Conservation (phyloP, 2,888 invertebrate species). For the Muschampia plurimacula region DNA sequence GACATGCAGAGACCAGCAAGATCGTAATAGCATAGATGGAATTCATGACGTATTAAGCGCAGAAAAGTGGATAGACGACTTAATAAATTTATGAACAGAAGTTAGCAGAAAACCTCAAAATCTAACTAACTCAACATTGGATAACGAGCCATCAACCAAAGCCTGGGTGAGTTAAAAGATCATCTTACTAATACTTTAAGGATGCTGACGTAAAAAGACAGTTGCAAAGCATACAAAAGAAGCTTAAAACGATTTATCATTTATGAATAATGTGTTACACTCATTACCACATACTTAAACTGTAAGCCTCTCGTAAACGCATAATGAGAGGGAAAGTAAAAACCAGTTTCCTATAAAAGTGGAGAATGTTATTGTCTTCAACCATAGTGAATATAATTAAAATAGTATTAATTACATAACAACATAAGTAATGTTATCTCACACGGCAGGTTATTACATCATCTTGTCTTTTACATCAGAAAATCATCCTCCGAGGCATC, state of each 20-base stretch:
- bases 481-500: constrained; percentile 32
- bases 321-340: constrained; percentile 26
- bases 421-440: constrained; percentile 23
- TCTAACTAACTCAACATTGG: not conserved
- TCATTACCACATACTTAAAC: not conserved
- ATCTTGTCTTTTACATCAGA: constrained; percentile 26
- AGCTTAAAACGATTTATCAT: not conserved
- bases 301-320: not conserved
- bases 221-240: too few relatives aligned
- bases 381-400: constrained; percentile 27
- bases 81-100: too few relatives aligned
- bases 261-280: not conserved
- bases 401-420: constrained; percentile 31
- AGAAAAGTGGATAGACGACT: too few relatives aligned
- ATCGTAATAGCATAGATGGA: not conserved
- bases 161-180: too few relatives aligned
- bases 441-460: constrained; percentile 24
- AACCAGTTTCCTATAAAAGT: constrained; percentile 25
- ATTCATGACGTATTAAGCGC: too few relatives aligned
- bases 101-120: not conserved
- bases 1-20: not conserved
- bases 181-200: not conserved
- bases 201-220: not conserved
- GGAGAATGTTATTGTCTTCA: constrained; percentile 25
- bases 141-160: not conserved